Percentiles rank a stretch among this genome's conserved stretches.
phyloP scores from a whole-genome alignment of 2,888 invertebrate species.

The Phasia obesa region DNA sequence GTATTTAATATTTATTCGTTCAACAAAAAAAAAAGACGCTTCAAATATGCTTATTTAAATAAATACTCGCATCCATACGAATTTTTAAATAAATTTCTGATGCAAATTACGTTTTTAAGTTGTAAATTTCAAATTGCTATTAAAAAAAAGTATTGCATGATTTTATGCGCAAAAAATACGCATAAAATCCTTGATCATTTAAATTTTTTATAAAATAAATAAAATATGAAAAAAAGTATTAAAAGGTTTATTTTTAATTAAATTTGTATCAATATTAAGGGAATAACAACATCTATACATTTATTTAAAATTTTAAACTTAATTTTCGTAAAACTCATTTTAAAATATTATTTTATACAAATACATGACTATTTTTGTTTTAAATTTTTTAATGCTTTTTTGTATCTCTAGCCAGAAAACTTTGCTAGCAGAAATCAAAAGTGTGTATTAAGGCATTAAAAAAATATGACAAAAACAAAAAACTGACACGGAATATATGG shows the following conservation, averaged over 20 bases:
- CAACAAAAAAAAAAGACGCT: not conserved
- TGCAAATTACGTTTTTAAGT: constrained; percentile 46
- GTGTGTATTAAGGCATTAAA: constrained; percentile 23
- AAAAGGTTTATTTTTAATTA: too few relatives aligned
- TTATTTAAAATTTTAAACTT: too few relatives aligned
- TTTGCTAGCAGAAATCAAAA: constrained; percentile 56
- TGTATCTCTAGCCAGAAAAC: not conserved
- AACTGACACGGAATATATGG: constrained; percentile 60
- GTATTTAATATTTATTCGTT: constrained; percentile 22
- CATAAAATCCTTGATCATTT: constrained; percentile 26
- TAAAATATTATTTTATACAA: too few relatives aligned
- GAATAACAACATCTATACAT: too few relatives aligned
- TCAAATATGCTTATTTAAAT: not conserved
- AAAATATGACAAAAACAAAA: constrained; percentile 10
- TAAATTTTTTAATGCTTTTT: too few relatives aligned
- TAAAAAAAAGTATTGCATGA: constrained; percentile 32
- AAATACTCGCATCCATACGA: not conserved
- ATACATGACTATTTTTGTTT: too few relatives aligned
- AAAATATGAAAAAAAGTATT: too few relatives aligned
- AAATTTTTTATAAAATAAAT: not conserved
- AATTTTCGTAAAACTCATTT: too few relatives aligned
- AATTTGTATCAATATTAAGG: too few relatives aligned
- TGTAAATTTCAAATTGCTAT: constrained; percentile 53
- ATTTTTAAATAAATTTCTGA: constrained; percentile 20
- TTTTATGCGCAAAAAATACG: not conserved